phyloP scores from a whole-genome alignment of 92 coral and sea anemone genomes.

The Umimayanthus chanpuru region DNA sequence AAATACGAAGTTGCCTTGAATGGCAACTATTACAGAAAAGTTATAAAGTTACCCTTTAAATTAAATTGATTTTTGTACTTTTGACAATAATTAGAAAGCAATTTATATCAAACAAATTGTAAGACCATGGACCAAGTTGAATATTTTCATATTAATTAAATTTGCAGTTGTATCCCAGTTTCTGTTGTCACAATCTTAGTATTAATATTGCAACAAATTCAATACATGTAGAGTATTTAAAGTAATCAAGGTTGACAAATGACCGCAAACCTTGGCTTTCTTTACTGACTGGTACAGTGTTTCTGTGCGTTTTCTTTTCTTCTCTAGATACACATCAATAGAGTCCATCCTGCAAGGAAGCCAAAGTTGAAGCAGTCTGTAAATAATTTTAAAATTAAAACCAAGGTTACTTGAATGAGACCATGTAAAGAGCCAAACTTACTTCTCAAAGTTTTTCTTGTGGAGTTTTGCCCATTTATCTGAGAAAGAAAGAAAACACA shows the following conservation, averaged over 20 bases:
- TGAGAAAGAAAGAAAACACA: not conserved
- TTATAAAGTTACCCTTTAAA: too few relatives aligned
- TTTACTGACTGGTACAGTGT: constrained; percentile 66
- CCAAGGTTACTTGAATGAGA: not conserved
- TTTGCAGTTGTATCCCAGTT: too few relatives aligned
- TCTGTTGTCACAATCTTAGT: too few relatives aligned
- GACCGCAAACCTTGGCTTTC: constrained; percentile 76
- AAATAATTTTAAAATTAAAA: not conserved
- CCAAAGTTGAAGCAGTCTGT: not conserved
- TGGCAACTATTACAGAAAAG: too few relatives aligned
- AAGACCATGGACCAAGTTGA: constrained; percentile 6
- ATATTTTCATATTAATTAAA: not conserved
- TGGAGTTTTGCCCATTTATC: constrained; percentile 36
- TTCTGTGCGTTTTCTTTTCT: constrained; percentile 87
- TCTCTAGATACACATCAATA: constrained; percentile 87
- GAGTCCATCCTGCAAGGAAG: constrained; percentile 85
- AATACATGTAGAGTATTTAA: too few relatives aligned
- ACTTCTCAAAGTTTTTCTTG: constrained; percentile 42
- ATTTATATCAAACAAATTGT: not conserved
- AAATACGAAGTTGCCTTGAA: too few relatives aligned
- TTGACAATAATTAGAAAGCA: too few relatives aligned
- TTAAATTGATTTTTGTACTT: too few relatives aligned
- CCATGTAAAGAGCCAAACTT: not conserved
- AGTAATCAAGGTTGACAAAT: not conserved
- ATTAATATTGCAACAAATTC: too few relatives aligned